phyloP scores from a whole-genome alignment of 2,113 vertebrate genomes.

The Lagopus leucura region DNA sequence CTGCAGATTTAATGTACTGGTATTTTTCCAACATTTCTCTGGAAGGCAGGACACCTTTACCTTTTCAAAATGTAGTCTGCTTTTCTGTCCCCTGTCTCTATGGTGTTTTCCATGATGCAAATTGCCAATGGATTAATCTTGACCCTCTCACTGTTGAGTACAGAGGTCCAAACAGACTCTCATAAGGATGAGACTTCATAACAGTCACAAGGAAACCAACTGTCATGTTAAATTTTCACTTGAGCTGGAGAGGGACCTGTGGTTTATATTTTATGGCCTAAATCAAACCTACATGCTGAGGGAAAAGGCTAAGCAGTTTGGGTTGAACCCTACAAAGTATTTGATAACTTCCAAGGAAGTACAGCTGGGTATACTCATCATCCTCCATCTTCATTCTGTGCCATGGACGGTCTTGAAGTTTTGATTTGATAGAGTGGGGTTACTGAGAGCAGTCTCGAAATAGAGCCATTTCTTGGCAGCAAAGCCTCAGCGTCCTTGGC shows the following conservation, averaged over 20 bases:
- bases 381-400: not conserved
- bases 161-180: not conserved
- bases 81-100: not conserved
- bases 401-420: not conserved
- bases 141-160: fast-evolving
- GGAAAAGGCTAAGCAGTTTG: not conserved
- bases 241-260: not conserved
- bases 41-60: not conserved
- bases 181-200: not conserved
- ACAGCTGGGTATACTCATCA: not conserved
- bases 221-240: not conserved
- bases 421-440: not conserved
- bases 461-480: not conserved
- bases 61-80: not conserved
- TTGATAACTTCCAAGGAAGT: not conserved
- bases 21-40: not conserved
- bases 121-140: not conserved
- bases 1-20: not conserved
- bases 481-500: not conserved
- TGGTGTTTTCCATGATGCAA: not conserved
- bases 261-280: not conserved
- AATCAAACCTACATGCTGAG: not conserved
- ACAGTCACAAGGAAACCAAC: not conserved
- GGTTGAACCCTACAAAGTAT: not conserved
- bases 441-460: not conserved